Evolutionary conservation across 2,888 invertebrate species (phyloP), one percentile per base, ranked within the genome.

Genomic region (Lepidocyrtinus sp.): DNA sequence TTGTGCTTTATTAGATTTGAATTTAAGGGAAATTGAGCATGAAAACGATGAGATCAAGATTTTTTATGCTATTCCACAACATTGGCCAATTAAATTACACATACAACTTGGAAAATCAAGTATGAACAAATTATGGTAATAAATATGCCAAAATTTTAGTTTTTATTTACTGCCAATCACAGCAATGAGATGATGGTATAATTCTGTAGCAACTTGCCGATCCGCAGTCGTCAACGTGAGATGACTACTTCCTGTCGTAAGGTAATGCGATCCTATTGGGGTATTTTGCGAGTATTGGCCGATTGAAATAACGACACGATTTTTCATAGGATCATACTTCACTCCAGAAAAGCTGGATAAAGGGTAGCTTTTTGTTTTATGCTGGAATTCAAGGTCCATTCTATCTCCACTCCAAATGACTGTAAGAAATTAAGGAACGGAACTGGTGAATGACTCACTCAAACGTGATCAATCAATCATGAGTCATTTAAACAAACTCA

Each of bases 321-420:
- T 85, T 75, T 86, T 86, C n/a, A 83, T 80, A 22, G 82, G 74
- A 75, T 86, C 85, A 24, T 84, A 83, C 46, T 85, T 85, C 0
- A 85, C 85, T 3, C 83, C 84, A 0, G 79, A 78, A 21, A 86
- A 85, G 7, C 69, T 75, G 9, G 78, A 77, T 12, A 86, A 73
- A 7, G 85, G 85, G 55, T 86, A 86, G 27, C 81, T 83, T 59
- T 86, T 86, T 0, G 76, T 83, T 76, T 86, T 86, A 50, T 82
- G 73, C 72, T 86, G 84, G 71, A 85, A 85, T 81, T 86, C 86
- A 22, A 86, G 65, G 24, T 86, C 86, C 85, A 86, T 85, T 64
- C 85, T 73, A 50, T 85, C 85, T 17, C 84, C 83, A 46, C 85
- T 79, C 80, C 82, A 85, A 17, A 86, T 85, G 9, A 86, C 86